Evolutionary conservation across 1,140 invertebrate species (phyloP).

Genomic region (Matsumurasca onukii): DNA sequence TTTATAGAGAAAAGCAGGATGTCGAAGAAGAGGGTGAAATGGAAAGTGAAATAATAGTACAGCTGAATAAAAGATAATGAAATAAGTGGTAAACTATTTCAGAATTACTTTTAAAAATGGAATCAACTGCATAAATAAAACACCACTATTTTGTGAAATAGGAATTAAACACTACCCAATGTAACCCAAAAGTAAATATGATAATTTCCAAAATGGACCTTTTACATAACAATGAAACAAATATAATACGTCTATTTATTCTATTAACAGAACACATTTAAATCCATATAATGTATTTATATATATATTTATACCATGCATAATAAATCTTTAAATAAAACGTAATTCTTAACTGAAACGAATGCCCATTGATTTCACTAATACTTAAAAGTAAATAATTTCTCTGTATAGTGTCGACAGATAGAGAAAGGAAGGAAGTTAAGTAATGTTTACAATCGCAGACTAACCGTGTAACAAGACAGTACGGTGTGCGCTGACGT

Average conservation of each 20-base stretch:
- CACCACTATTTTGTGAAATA: conserved; percentile 25
- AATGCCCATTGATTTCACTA: conserved; percentile 32
- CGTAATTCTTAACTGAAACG: conserved; percentile 25
- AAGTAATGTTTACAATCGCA: conserved; percentile 11
- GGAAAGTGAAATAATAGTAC: neutral
- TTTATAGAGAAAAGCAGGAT: conserved; percentile 18
- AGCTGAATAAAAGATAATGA: neutral
- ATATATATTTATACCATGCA: conserved; percentile 31
- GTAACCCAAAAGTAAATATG: conserved; percentile 26
- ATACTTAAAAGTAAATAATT: conserved; percentile 30
- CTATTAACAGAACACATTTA: conserved; percentile 26
- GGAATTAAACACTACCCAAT: conserved; percentile 20
- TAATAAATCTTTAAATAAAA: conserved; percentile 29
- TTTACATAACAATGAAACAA: conserved; percentile 27
- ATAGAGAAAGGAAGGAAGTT: conserved; percentile 12
- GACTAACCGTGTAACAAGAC: neutral
- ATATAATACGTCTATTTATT: conserved; percentile 27
- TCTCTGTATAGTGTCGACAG: conserved; percentile 18
- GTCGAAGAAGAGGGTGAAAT: neutral
- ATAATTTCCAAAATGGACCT: conserved; percentile 25
- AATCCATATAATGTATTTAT: conserved; percentile 24
- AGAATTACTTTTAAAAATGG: conserved; percentile 11
- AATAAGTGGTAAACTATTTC: neutral
- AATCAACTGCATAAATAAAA: conserved; percentile 17
- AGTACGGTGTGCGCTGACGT: neutral